Evolutionary conservation across 2,797 vertebrate genomes (phyloP), one percentile per base, ranked within the genome.

Genomic region (Gymnopithys bicolor): DNA sequence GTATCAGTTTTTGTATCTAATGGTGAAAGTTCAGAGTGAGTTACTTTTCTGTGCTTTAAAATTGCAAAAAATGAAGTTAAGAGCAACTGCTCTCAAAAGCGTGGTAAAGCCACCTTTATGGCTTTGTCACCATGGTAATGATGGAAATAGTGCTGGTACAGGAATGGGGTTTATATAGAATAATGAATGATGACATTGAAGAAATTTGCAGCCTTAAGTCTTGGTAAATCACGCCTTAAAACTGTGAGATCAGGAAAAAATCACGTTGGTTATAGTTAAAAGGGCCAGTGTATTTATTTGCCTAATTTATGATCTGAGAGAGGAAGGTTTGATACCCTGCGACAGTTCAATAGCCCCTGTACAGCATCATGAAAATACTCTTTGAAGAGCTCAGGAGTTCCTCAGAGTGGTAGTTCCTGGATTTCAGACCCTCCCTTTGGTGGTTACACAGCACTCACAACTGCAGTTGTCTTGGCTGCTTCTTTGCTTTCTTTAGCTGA

Each of bases 71-170:
- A 58, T 3, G 15, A 66, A 90, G 70, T 86, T 88, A 53, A 68
- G 77, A 66, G 66, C 46, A 92, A 60, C 52, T 83, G 52, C 94
- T 89, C 81, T 86, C 0, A 0, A 53, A 93, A 91, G 59, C 93
- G 67, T 70, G 92, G 79, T 46, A 64, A 95, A 94, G 51, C 84
- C 85, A 96, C 94, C 94, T 97, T 94, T 95, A 94, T 7, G 43
- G 59, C 88, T 92, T 82, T 95, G 87, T 96, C 90, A 62, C 94
- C 88, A 89, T 97, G 91, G 95, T 55, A 87, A 95, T 89, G 90
- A 91, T 95, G 92, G 95, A 96, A 97, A 96, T 96, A 97, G 89
- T 86, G 75, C 81, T 95, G 87, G 93, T 93, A 84, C 78, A 75
- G 76, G 80, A 95, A 37, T 88, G 62, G 25, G 52, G 85, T 63